phyloP scores from a whole-genome alignment of 1,140 invertebrate species.

The Ylistrum balloti region DNA sequence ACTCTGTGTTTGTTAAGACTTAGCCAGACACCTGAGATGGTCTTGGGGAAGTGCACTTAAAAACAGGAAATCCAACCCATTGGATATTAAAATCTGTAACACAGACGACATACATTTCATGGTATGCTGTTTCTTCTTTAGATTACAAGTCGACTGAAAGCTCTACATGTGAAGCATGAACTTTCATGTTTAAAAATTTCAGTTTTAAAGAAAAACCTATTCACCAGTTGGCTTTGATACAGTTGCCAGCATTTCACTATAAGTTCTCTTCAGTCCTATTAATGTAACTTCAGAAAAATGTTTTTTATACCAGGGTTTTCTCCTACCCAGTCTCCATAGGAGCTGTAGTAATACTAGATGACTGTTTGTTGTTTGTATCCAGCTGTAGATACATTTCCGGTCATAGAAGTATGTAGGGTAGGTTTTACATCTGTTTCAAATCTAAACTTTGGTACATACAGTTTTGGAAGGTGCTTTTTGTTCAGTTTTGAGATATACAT shows the following conservation, averaged over 20 bases:
- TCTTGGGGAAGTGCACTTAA: constrained; percentile 16
- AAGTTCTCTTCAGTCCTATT: too few species aligned
- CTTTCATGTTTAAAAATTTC: neutral
- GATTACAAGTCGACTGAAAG: neutral
- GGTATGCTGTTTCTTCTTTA: neutral
- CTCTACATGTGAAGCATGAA: neutral
- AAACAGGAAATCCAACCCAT: constrained; percentile 33
- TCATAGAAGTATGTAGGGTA: neutral
- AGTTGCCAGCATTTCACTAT: too few species aligned
- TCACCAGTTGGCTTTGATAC: too few species aligned
- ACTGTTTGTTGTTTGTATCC: constrained; percentile 28
- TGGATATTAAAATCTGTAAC: constrained; percentile 7
- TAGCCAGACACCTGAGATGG: neutral
- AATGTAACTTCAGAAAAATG: too few species aligned
- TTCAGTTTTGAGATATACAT: too few species aligned
- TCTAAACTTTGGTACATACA: neutral
- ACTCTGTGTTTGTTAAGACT: too few species aligned
- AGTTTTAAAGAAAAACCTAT: too few species aligned
- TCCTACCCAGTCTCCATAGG: neutral
- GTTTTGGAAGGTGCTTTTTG: neutral
- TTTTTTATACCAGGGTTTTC: neutral
- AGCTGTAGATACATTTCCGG: constrained; percentile 20
- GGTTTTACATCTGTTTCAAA: neutral
- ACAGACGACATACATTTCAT: neutral
- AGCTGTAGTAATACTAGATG: neutral